Evolutionary conservation across 2,113 vertebrate species (phyloP).

Genomic region (Puffinus mauretanicus): DNA sequence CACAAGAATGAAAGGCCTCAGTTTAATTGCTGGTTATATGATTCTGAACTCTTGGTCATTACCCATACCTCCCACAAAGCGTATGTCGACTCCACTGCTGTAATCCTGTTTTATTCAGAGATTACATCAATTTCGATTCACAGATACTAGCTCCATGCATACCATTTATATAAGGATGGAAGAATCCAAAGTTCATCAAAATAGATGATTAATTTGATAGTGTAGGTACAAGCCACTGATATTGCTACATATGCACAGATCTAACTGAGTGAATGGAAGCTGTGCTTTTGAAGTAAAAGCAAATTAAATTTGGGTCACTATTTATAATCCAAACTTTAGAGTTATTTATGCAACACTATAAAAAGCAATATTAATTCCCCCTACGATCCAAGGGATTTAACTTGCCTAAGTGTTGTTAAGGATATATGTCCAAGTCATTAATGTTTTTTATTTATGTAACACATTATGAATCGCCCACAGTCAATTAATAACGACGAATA

Average conservation of each 20-base stretch:
- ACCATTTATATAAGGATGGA: not conserved
- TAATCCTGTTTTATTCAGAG: not conserved
- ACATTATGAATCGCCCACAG: not conserved
- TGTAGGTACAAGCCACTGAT: not conserved
- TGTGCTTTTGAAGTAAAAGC: not conserved
- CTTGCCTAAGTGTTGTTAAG: not conserved
- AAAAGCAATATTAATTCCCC: not conserved
- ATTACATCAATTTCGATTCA: not conserved
- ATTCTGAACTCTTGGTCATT: not conserved
- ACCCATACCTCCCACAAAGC: not conserved
- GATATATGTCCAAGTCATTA: not conserved
- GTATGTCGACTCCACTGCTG: not conserved
- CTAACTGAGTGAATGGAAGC: not conserved
- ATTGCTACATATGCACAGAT: not conserved
- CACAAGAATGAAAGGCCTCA: not conserved
- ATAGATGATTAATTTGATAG: not conserved
- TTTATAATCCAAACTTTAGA: not conserved
- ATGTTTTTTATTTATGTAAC: not conserved
- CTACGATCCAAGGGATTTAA: not conserved
- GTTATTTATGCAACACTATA: not conserved
- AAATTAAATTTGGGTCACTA: not conserved
- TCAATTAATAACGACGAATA: not conserved
- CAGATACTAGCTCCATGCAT: not conserved
- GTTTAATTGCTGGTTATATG: not conserved
- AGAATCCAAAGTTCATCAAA: not conserved